Conservation (phyloP, 2,888 invertebrate genomes). For the Pachliopta kotzebuea region DNA sequence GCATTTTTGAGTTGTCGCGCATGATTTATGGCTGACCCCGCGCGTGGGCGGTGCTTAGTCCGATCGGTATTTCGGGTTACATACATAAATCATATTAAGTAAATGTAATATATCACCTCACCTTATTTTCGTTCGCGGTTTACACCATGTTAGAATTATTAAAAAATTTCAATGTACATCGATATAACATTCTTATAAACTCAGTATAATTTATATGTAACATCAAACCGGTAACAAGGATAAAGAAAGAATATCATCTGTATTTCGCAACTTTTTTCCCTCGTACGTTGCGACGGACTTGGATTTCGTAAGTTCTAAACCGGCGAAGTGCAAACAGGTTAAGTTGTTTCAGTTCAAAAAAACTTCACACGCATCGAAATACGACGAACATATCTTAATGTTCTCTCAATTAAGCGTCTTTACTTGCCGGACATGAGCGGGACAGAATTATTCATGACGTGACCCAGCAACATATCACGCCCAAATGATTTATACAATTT, state of each 20-base stretch:
- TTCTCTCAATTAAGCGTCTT: conserved; percentile 72
- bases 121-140: conserved; percentile 39
- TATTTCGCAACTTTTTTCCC: conserved; percentile 1
- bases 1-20: conserved; percentile 79
- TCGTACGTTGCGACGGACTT: background rate
- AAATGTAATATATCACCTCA: conserved; percentile 40
- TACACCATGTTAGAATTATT: conserved; percentile 31
- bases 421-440: conserved; percentile 57
- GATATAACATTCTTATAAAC: conserved; percentile 14
- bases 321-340: conserved; percentile 42
- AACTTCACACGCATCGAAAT: conserved; percentile 63
- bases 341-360: conserved; percentile 38
- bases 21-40: conserved; percentile 72
- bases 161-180: conserved; percentile 21
- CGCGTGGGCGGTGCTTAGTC: conserved; percentile 76
- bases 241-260: background rate
- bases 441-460: conserved; percentile 70
- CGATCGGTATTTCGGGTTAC: conserved; percentile 75
- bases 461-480: conserved; percentile 54
- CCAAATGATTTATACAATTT: conserved; percentile 48
- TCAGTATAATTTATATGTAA: background rate
- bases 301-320: conserved; percentile 41
- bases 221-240: background rate
- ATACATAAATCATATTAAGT: conserved; percentile 62
- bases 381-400: conserved; percentile 58